Conservation (phyloP, 2,113 vertebrate species). For the Hyperopisus bebe region DNA sequence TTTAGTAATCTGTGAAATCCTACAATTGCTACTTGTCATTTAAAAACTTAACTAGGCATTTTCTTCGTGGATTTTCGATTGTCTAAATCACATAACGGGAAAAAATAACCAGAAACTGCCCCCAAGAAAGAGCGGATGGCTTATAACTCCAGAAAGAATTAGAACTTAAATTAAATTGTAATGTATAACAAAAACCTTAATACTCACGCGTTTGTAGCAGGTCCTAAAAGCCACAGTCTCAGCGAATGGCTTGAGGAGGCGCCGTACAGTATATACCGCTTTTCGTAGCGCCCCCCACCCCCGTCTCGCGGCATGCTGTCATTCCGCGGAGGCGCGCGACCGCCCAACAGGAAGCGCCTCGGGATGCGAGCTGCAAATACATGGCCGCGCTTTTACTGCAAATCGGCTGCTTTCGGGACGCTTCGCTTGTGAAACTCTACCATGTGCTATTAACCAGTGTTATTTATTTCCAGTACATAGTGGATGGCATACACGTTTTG, state of each 20-base stretch:
- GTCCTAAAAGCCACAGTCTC: background rate
- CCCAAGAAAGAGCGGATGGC: background rate
- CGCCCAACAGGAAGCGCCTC: background rate
- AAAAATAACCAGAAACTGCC: background rate
- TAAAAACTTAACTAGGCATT: background rate
- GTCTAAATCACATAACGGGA: background rate
- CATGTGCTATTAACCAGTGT: background rate
- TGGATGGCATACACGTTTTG: background rate
- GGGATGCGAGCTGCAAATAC: background rate
- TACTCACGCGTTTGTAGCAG: background rate
- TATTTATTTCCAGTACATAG: background rate
- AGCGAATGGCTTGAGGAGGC: background rate
- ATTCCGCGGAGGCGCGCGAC: background rate
- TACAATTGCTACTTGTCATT: background rate
- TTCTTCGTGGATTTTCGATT: background rate
- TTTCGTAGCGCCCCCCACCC: background rate
- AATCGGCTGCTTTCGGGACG: background rate
- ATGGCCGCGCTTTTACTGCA: background rate
- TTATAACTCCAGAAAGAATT: background rate
- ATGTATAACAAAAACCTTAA: background rate
- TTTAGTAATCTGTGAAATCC: background rate
- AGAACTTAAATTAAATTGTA: background rate
- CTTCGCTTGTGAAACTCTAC: background rate
- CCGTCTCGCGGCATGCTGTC: background rate
- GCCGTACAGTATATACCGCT: background rate